Base-by-base conservation (phyloP, 2,113 vertebrate genomes). In the Galemys pyrenaicus region DNA sequence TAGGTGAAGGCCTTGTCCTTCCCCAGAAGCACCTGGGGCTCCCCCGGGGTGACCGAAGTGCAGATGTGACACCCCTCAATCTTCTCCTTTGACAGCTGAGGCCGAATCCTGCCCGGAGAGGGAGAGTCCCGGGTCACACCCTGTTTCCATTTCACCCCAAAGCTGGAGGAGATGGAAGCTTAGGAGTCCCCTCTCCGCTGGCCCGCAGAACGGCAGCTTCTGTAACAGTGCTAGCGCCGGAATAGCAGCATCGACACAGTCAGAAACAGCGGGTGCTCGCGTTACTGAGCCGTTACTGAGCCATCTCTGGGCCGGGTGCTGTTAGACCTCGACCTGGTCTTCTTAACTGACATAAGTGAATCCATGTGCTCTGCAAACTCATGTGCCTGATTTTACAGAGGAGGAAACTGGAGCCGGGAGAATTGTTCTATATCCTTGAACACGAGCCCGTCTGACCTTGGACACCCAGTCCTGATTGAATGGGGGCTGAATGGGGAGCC, bases 1-100 rank as follows among this genome's bases (percentile, higher is more conserved):
- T 99, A 99, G 75, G 99, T 99, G 97, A 99, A 99, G 96, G 99
- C 99, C 91, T 99, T 99, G 98, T 99, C 99, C 97, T 99, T 99
- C 84, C 99, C 99, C 98, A 99, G 98, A 60, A 99, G 98, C 67
- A 99, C 99, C 91, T 99, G 99, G 41, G 99, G 99, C 96, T 99
- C 99, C 0, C 99, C 99, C 0, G 99, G 99, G 0, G 99, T 99
- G 95, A 99, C 99, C 0, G 99, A 98, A 0, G 99, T 99, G 51
- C 99, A 99, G 97, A 99, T 98, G 71, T 99, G 99, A 78, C 99
- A 99, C 95, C 99, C 99, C 92, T 99, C 99, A 35, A 99, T 99
- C 97, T 99, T 99, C 98, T 99, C 99, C 95, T 99, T 99, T 44
- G 99, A 98, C 98, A 99, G 99, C 74, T 99, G 99, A n/a, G 99